These are phyloP conservation scores for Ursus arctos DNA, from an alignment of 2,113 vertebrate genomes.

Conservation along the genomic window DNA sequence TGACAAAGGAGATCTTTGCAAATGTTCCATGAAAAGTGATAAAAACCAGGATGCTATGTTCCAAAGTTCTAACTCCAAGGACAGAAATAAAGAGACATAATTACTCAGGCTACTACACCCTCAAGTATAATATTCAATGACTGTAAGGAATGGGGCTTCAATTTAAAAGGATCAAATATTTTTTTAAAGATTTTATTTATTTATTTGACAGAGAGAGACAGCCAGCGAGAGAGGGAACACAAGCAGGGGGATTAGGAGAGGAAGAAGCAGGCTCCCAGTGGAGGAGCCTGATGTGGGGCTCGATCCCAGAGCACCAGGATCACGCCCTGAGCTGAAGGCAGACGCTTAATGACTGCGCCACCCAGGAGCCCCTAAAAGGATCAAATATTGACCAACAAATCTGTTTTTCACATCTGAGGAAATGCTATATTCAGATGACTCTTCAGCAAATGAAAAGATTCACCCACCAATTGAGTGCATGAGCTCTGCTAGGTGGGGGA, in stretches of 20 bases:
- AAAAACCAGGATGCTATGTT: neutral
- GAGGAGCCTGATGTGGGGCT: no score
- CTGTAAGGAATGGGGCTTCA: neutral
- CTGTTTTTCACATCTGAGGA: neutral
- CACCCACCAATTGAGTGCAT: neutral
- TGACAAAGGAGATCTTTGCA: neutral
- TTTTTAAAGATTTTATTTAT: no score
- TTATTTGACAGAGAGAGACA: no score
- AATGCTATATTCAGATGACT: neutral
- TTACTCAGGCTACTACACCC: neutral
- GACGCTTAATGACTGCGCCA: no score
- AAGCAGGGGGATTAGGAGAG: no score
- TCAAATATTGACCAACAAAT: neutral
- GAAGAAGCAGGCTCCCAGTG: no score
- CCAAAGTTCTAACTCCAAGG: neutral
- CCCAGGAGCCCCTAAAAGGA: no score
- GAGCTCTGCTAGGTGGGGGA: neutral
- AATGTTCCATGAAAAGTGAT: neutral
- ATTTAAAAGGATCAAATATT: neutral
- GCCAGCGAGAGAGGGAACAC: no score
- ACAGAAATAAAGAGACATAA: conserved; percentile 22
- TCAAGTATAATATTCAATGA: neutral
- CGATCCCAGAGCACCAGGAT: no score
- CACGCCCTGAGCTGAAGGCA: no score
- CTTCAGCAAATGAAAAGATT: neutral